These are phyloP conservation scores for Ophioninae sp. DNA, from an alignment of 2,888 invertebrate genomes.

Conservation along the genomic window DNA sequence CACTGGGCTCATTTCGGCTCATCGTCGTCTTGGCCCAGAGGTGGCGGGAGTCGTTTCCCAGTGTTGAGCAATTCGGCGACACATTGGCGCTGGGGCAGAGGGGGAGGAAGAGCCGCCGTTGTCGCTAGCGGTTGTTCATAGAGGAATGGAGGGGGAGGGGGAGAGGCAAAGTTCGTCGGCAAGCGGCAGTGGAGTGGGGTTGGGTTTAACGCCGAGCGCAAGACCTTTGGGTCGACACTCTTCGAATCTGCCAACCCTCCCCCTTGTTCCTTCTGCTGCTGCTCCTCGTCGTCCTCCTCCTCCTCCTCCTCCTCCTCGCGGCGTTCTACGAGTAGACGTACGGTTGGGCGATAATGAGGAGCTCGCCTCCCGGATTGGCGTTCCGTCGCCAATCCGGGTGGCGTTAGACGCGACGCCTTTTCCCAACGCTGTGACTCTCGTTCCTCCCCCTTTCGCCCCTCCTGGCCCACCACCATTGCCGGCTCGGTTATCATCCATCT, in stretches of 20 bases:
- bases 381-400: conserved; percentile 80
- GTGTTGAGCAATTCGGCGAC: conserved; percentile 31
- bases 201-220: conserved; percentile 17
- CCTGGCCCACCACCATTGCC: conserved; percentile 38
- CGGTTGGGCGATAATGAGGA: conserved; percentile 78
- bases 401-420: conserved; percentile 82
- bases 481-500: conserved; percentile 44
- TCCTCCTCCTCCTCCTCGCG: too few relatives aligned
- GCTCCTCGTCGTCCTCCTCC: conserved; percentile 49
- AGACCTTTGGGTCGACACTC: conserved; percentile 34
- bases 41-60: conserved; percentile 52
- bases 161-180: conserved; percentile 25
- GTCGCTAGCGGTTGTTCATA: neutral
- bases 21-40: conserved; percentile 28
- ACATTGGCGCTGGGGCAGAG: too few relatives aligned
- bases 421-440: conserved; percentile 79
- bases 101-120: conserved; percentile 21
- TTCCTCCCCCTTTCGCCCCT: conserved; percentile 53
- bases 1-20: conserved; percentile 19
- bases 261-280: conserved; percentile 67
- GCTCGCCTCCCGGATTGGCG: conserved; percentile 80
- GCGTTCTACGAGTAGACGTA: conserved; percentile 69
- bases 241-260: conserved; percentile 67
- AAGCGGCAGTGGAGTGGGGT: conserved; percentile 10
- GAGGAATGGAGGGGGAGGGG: too few relatives aligned